A percentile compares a stretch with the other conserved stretches of the same genome.
phyloP scores from a whole-genome alignment of 2,888 invertebrate genomes.

The Liposcelis brunnea region DNA sequence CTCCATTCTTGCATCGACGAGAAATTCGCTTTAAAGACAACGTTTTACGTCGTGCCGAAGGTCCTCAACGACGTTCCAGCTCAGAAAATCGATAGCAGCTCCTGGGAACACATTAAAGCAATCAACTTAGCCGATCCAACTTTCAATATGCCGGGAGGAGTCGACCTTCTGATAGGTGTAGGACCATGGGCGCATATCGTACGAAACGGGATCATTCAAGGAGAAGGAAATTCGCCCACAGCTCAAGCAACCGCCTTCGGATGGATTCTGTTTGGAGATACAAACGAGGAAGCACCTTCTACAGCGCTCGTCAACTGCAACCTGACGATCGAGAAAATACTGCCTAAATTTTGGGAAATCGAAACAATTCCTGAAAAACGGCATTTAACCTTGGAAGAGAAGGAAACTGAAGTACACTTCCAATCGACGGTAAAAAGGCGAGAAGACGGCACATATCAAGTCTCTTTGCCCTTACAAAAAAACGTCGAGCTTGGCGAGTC shows the following conservation, averaged over 20 bases:
- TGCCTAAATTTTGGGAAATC: slow-evolving; percentile 15
- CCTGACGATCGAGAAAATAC: not conserved
- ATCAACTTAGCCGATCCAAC: slow-evolving; percentile 8
- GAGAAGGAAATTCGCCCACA: too few relatives aligned
- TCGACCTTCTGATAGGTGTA: slow-evolving; percentile 11
- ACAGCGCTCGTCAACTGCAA: not conserved
- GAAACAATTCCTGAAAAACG: slow-evolving; percentile 12
- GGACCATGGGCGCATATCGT: slow-evolving; percentile 8
- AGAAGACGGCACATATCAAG: slow-evolving; percentile 15
- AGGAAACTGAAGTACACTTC: slow-evolving; percentile 14
- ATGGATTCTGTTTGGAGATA: slow-evolving; percentile 14
- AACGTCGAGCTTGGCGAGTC: slow-evolving; percentile 11
- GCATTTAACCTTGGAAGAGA: slow-evolving; percentile 10
- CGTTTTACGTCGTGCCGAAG: too few relatives aligned
- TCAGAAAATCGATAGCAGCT: too few relatives aligned
- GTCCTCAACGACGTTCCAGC: too few relatives aligned
- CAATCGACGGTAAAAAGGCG: slow-evolving; percentile 9
- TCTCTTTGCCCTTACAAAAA: slow-evolving; percentile 14
- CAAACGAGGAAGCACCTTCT: too few relatives aligned
- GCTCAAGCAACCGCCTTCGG: slow-evolving; percentile 16
- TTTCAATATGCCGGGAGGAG: slow-evolving; percentile 8
- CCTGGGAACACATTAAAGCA: not conserved
- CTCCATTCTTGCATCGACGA: too few relatives aligned
- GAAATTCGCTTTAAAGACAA: too few relatives aligned
- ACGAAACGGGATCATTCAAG: not conserved